phyloP scores from a whole-genome alignment of 92 coral and sea anemone species.

The Heteractis magnifica region DNA sequence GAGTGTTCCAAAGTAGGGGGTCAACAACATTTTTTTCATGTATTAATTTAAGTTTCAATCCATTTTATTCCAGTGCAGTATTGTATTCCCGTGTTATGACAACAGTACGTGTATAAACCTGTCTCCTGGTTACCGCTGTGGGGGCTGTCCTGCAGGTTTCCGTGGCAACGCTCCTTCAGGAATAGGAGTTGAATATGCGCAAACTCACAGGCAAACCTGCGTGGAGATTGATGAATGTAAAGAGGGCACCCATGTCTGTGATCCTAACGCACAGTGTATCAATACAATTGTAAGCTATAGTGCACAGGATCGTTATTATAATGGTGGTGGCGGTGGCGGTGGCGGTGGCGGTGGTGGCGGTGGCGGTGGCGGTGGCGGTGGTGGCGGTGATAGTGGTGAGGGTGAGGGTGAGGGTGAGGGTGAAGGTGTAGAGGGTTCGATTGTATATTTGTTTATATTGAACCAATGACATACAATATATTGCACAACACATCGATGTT shows the following conservation, averaged over 20 bases:
- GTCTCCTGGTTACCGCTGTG: constrained; percentile 93
- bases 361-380: neutral
- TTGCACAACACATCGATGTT: too few species aligned
- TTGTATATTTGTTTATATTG: too few species aligned
- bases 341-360: neutral
- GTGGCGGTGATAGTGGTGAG: neutral
- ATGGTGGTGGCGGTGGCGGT: neutral
- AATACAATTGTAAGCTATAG: constrained; percentile 72
- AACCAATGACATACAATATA: too few species aligned
- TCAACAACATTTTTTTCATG: neutral
- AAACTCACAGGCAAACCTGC: constrained; percentile 70
- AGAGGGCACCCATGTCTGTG: constrained; percentile 75
- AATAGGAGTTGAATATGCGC: constrained; percentile 80
- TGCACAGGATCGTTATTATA: neutral
- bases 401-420: neutral
- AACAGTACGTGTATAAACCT: constrained; percentile 70
- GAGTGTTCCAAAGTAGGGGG: too few species aligned
- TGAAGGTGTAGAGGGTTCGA: too few species aligned
- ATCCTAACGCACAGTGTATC: constrained; percentile 86
- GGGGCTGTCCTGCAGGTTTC: constrained; percentile 90
- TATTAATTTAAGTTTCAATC: neutral
- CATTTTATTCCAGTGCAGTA: constrained; percentile 55
- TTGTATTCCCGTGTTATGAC: constrained; percentile 79
- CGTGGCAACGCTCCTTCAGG: constrained; percentile 97
- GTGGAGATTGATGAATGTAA: constrained; percentile 87